Evolutionary conservation across 2,113 vertebrate genomes (phyloP).

Genomic region (Zootoca vivipara): DNA sequence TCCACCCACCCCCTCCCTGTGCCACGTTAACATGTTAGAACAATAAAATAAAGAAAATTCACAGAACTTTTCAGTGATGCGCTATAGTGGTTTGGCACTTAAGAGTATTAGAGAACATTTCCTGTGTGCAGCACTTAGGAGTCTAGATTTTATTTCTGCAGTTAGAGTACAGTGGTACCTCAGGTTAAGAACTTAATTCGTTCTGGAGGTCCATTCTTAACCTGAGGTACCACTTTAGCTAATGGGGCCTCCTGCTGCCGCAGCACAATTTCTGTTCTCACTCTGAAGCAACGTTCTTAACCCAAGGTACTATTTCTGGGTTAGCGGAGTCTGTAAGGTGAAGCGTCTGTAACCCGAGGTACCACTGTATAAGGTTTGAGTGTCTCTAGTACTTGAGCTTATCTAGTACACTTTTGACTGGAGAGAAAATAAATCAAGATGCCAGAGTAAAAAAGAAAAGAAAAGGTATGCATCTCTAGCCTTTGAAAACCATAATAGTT

Average conservation of each 20-base stretch:
- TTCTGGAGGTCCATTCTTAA: too few species aligned
- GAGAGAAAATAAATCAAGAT: conserved; percentile 38
- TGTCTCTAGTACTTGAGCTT: background rate
- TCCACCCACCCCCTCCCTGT: background rate
- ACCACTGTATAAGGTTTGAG: too few species aligned
- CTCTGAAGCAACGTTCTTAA: too few species aligned
- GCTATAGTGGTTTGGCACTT: background rate
- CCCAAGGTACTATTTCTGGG: too few species aligned
- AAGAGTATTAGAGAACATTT: background rate
- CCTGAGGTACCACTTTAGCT: too few species aligned
- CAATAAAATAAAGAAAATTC: background rate
- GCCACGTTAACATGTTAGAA: background rate
- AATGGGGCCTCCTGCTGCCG: too few species aligned
- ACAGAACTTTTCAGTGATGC: background rate
- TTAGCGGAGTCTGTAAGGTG: too few species aligned
- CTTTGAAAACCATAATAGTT: conserved; percentile 20
- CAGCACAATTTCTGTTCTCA: too few species aligned
- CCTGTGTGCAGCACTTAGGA: background rate
- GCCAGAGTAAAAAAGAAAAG: background rate
- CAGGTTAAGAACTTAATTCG: too few species aligned
- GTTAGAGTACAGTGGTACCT: too few species aligned
- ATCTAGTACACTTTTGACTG: conserved; percentile 28
- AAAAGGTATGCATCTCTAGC: conserved; percentile 20
- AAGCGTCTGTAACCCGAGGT: too few species aligned
- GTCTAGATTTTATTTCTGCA: too few species aligned